Evolutionary conservation across 2,113 vertebrate genomes (phyloP).

Genomic region (Rhinoderma darwinii): DNA sequence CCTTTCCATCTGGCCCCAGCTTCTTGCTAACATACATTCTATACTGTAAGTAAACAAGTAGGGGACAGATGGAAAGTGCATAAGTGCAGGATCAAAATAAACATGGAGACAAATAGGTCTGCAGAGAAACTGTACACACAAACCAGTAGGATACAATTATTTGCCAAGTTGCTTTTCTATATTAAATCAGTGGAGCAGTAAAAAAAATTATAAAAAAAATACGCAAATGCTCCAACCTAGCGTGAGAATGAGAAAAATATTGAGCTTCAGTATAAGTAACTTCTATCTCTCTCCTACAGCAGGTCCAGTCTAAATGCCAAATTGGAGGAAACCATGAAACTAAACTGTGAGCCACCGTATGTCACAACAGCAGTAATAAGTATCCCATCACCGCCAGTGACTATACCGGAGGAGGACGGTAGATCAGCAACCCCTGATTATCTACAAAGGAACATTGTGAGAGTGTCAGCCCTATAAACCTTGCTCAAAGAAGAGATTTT

Average conservation of each 20-base stretch:
- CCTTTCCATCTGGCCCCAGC: no score
- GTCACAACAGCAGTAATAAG: conserved; percentile 90
- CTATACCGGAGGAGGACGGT: conserved; percentile 78
- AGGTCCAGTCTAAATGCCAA: conserved; percentile 94
- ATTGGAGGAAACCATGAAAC: conserved; percentile 87
- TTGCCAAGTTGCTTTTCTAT: no score
- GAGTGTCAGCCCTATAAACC: conserved; percentile 92
- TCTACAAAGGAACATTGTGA: conserved; percentile 87
- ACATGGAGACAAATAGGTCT: no score
- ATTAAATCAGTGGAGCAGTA: no score
- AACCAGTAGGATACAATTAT: no score
- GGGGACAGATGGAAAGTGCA: no score
- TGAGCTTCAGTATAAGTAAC: neutral
- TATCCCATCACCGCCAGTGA: conserved; percentile 83
- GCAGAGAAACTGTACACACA: no score
- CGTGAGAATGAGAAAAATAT: neutral
- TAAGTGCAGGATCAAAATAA: no score
- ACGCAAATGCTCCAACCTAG: no score
- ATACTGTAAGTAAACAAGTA: no score
- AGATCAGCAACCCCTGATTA: conserved; percentile 79
- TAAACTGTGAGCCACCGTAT: conserved; percentile 90
- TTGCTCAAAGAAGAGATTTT: conserved; percentile 64
- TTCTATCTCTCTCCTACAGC: conserved; percentile 69
- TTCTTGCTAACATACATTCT: no score
- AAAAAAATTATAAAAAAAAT: no score